These are phyloP conservation scores for Sebastiscus albofasciatus DNA, from an alignment of 2,797 vertebrate genomes.

Conservation along the genomic window DNA sequence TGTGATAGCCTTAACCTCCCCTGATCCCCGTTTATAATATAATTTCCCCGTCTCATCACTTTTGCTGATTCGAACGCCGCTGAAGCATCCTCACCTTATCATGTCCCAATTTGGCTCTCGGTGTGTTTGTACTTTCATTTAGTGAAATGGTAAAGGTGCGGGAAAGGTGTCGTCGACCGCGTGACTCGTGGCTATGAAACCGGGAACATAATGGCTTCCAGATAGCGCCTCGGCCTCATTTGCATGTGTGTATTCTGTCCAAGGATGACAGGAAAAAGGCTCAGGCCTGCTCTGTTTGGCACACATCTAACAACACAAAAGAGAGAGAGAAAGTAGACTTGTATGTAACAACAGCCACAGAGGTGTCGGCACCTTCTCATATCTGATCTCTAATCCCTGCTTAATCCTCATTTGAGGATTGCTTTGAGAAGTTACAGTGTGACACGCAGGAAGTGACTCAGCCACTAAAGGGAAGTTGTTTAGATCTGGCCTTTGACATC, in stretches of 20 bases:
- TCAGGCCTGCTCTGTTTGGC: conserved; percentile 3
- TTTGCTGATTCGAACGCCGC: conserved; percentile 42
- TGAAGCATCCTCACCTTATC: conserved; percentile 55
- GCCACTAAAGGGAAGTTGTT: conserved; percentile 37
- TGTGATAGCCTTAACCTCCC: conserved; percentile 56
- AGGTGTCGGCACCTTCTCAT: conserved; percentile 28
- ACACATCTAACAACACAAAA: conserved; percentile 11
- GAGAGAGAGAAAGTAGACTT: neutral
- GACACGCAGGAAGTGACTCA: conserved; percentile 46
- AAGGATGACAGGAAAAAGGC: conserved; percentile 8
- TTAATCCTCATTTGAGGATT: conserved; percentile 58
- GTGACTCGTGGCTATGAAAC: conserved; percentile 9
- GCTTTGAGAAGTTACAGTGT: conserved; percentile 39
- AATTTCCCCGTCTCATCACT: conserved; percentile 62
- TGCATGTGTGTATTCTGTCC: conserved; percentile 30
- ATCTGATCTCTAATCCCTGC: conserved; percentile 62
- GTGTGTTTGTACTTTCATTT: conserved; percentile 54
- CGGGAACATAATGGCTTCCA: conserved; percentile 9
- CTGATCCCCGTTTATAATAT: conserved; percentile 57
- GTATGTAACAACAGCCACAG: conserved; percentile 11
- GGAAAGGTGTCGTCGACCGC: conserved; percentile 29
- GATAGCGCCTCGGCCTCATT: conserved; percentile 29
- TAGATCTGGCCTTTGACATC: conserved; percentile 44
- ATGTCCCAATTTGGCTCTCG: conserved; percentile 50
- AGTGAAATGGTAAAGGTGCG: conserved; percentile 33